Conservation (phyloP, 2,113 vertebrate genomes). For the Pluvianellus socialis region DNA sequence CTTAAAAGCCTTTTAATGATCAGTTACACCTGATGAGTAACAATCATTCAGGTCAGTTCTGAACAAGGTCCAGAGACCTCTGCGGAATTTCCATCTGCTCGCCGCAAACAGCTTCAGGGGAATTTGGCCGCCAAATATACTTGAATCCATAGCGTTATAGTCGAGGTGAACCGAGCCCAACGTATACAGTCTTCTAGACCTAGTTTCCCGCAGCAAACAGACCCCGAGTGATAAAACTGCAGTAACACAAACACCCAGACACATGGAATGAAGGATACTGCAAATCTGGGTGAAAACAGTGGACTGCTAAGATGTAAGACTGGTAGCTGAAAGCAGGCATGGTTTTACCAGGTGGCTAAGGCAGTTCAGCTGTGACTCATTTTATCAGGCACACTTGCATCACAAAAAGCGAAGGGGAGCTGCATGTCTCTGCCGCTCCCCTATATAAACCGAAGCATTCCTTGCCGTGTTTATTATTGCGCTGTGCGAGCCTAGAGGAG, state of each 20-base stretch:
- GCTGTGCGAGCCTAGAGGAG: not conserved
- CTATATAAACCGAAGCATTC: not conserved
- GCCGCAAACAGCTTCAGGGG: not conserved
- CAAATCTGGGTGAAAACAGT: not conserved
- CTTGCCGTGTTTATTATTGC: not conserved
- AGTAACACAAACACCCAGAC: not conserved
- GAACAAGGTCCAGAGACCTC: not conserved
- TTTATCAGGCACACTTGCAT: not conserved
- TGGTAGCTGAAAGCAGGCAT: not conserved
- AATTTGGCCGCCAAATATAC: not conserved
- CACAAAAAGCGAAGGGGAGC: not conserved
- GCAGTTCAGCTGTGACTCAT: not conserved
- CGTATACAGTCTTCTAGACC: not conserved
- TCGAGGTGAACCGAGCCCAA: not conserved
- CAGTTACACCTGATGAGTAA: conserved; percentile 24
- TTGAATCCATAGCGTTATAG: not conserved
- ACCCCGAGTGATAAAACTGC: not conserved
- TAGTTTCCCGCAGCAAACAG: not conserved
- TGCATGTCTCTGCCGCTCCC: not conserved
- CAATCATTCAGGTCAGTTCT: conserved; percentile 19
- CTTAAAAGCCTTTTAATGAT: conserved; percentile 19
- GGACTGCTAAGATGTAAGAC: not conserved
- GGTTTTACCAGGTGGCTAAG: not conserved
- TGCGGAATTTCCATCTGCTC: conserved; percentile 20
- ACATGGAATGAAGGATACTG: not conserved